Evolutionary conservation across 2,888 invertebrate genomes (phyloP), one percentile per base, ranked within the genome.

Genomic region (Agrochola litura): DNA sequence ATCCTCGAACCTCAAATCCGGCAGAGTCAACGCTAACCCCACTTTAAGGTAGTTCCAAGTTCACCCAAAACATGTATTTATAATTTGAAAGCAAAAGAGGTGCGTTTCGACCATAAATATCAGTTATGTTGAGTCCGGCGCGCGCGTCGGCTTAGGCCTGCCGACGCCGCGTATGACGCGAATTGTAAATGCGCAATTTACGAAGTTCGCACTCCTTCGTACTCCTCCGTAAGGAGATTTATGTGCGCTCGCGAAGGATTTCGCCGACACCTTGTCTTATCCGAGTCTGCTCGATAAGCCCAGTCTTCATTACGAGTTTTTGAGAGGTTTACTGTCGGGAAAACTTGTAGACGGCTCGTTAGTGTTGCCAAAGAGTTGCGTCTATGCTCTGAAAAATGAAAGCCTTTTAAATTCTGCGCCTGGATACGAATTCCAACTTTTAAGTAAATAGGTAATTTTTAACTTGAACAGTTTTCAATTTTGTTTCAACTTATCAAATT

Each of bases 31-130:
- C 82, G 68, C 80, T 87, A 89, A 83, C 77, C 85, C 87, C 85
- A 87, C 87, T 88, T 88, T 75, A 69, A 89, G 89, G 89, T 84
- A 84, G 79, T 80, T 77, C 67, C 72, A 76, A 86, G 72, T 89
- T 83, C 80, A 86, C 64, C 79, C 69, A 89, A 89, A 89, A 88
- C 88, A 88, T 89, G 84, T 89, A 89, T 89, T 89, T 89, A 89
- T 87, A 88, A 88, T 89, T 81, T 82, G 69, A 83, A 74, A 84
- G 76, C 80, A 77, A 83, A 79, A 83, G 86, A 93, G 92, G 93
- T 94, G 93, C 94, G 95, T 94, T 90, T 88, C 83, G 61, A 86
- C 94, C 92, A 95, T 96, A 96, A 96, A 96, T 96, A 95, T 93
- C 92, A 94, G 93, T 95, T 95, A 93, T 89, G 85, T 81, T 77